Percentiles rank a stretch among this genome's conserved stretches.
phyloP scores from a whole-genome alignment of 2,888 invertebrate species.

The Pammene fasciana region DNA sequence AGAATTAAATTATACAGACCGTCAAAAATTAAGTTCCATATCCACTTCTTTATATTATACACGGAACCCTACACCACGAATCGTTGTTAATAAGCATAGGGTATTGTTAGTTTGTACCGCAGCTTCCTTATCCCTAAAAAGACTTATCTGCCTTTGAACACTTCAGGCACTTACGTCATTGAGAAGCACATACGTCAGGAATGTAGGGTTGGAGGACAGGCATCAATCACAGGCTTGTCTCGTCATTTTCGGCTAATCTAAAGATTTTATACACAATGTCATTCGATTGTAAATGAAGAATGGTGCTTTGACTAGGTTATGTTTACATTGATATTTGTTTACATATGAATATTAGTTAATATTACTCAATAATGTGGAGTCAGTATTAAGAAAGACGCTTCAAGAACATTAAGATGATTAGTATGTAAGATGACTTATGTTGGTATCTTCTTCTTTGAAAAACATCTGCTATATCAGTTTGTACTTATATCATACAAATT shows the following conservation, averaged over 20 bases:
- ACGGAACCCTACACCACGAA: conserved; percentile 38
- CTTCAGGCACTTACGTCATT: neutral
- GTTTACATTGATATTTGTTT: conserved; percentile 8
- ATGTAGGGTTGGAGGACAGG: conserved; percentile 68
- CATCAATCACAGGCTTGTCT: conserved; percentile 74
- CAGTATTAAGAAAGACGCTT: no score
- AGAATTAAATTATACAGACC: no score
- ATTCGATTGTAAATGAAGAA: conserved; percentile 62
- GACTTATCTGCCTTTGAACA: neutral
- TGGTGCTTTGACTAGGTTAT: conserved; percentile 36
- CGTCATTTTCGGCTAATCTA: conserved; percentile 68
- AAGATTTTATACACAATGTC: conserved; percentile 68
- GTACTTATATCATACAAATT: no score
- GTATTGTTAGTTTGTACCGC: conserved; percentile 45
- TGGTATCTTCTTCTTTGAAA: no score
- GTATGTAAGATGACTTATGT: no score
- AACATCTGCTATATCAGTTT: no score
- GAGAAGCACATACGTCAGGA: conserved; percentile 45
- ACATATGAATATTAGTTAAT: neutral
- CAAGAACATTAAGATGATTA: no score
- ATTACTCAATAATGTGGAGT: neutral
- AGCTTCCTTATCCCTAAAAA: conserved; percentile 32
- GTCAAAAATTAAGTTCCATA: no score
- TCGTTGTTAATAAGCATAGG: conserved; percentile 60
- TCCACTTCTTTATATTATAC: no score